phyloP scores from a whole-genome alignment of 2,797 vertebrate species.

The Anableps anableps region DNA sequence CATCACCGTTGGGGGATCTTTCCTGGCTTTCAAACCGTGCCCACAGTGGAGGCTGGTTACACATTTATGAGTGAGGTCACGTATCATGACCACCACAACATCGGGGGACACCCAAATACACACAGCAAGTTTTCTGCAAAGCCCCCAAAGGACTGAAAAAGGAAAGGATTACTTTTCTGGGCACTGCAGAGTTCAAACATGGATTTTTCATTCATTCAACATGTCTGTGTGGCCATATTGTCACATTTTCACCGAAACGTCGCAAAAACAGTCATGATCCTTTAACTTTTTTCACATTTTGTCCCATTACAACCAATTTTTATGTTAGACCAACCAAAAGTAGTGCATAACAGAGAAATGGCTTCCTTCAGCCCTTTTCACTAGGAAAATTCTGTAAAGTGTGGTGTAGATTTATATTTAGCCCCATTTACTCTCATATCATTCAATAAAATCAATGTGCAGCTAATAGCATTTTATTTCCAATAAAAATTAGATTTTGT shows the following conservation, averaged over 20 bases:
- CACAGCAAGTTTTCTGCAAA: background rate
- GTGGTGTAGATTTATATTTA: background rate
- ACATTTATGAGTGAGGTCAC: constrained; percentile 41
- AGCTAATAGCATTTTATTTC: too few species aligned
- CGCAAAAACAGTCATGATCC: background rate
- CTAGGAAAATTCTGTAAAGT: background rate
- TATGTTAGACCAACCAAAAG: background rate
- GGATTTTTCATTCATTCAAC: constrained; percentile 20
- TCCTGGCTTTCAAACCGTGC: constrained; percentile 13
- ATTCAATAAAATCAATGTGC: too few species aligned
- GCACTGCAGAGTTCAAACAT: background rate
- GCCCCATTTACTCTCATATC: too few species aligned
- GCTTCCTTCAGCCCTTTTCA: too few species aligned
- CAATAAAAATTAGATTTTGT: too few species aligned
- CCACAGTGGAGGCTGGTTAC: background rate
- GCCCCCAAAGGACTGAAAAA: background rate
- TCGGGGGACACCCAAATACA: constrained; percentile 18
- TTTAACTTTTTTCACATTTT: background rate
- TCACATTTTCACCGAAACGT: background rate
- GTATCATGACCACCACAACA: constrained; percentile 28
- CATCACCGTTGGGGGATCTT: constrained; percentile 13
- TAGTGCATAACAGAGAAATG: background rate
- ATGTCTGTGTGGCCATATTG: constrained; percentile 28
- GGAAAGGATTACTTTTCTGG: background rate
- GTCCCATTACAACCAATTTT: background rate